Conservation (phyloP, 2,797 vertebrate genomes). For the Betta splendens region DNA sequence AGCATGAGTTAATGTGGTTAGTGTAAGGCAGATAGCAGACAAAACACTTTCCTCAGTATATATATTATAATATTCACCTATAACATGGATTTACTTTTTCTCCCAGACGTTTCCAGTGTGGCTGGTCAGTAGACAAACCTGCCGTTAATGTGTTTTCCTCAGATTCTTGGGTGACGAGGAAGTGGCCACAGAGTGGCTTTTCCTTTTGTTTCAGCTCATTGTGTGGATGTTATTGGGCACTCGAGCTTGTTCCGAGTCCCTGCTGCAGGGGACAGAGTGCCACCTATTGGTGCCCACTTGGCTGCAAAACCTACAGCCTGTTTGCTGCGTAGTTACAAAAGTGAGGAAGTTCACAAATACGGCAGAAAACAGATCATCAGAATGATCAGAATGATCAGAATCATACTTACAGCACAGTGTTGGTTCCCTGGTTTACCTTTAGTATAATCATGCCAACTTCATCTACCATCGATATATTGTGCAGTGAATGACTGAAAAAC, state of each 20-base stretch:
- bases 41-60: too few species aligned
- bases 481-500: slow-evolving; percentile 29
- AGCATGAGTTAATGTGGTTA: too few species aligned
- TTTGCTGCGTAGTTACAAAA: not conserved
- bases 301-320: slow-evolving; percentile 8
- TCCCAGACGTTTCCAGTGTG: not conserved
- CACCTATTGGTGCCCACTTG: slow-evolving; percentile 34
- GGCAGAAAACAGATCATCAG: too few species aligned
- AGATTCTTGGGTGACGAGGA: not conserved
- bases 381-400: too few species aligned
- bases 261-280: slow-evolving; percentile 42
- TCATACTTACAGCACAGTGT: too few species aligned
- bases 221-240: slow-evolving; percentile 10
- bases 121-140: too few species aligned
- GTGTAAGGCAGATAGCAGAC: too few species aligned
- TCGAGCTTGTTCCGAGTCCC: not conserved
- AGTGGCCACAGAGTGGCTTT: slow-evolving; percentile 3
- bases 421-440: too few species aligned
- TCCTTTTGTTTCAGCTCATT: slow-evolving; percentile 8
- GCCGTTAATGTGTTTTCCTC: too few species aligned
- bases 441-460: too few species aligned
- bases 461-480: slow-evolving; percentile 21
- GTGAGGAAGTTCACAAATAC: too few species aligned
- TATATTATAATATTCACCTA: too few species aligned
- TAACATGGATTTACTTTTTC: not conserved